These are phyloP conservation scores for Nasonovia ribisnigri DNA, from an alignment of 2,888 invertebrate genomes.

Conservation along the genomic window DNA sequence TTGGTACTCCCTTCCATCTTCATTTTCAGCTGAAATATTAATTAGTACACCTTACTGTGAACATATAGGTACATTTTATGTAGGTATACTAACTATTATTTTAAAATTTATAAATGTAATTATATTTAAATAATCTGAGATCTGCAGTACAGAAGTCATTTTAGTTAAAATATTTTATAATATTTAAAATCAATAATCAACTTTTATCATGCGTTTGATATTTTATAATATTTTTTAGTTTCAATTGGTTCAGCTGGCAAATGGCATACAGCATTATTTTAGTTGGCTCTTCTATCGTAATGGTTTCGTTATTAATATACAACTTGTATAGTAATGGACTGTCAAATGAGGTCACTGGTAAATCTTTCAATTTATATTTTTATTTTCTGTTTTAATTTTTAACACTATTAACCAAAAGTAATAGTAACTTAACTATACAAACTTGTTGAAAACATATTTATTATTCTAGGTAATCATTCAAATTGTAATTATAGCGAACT, in stretches of 20 bases:
- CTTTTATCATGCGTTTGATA: background rate
- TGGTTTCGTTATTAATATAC: slow-evolving; percentile 78
- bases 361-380: background rate
- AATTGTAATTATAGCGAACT: no score
- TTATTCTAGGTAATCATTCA: no score
- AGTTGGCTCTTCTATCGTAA: slow-evolving; percentile 77
- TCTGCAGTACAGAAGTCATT: background rate
- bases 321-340: slow-evolving; percentile 78
- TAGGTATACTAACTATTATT: background rate
- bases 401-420: no score
- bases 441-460: no score
- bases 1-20: background rate
- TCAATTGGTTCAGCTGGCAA: slow-evolving; percentile 76
- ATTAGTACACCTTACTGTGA: background rate
- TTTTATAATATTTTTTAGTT: slow-evolving; percentile 62
- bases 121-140: background rate
- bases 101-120: background rate
- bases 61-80: background rate
- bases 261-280: slow-evolving; percentile 81
- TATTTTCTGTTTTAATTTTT: background rate
- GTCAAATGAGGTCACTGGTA: slow-evolving; percentile 72
- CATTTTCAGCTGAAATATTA: background rate
- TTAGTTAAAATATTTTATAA: background rate
- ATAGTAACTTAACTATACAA: no score
- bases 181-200: background rate